Evolutionary conservation across 2,888 invertebrate genomes (phyloP).

Genomic region (Hypercompe scribonia): DNA sequence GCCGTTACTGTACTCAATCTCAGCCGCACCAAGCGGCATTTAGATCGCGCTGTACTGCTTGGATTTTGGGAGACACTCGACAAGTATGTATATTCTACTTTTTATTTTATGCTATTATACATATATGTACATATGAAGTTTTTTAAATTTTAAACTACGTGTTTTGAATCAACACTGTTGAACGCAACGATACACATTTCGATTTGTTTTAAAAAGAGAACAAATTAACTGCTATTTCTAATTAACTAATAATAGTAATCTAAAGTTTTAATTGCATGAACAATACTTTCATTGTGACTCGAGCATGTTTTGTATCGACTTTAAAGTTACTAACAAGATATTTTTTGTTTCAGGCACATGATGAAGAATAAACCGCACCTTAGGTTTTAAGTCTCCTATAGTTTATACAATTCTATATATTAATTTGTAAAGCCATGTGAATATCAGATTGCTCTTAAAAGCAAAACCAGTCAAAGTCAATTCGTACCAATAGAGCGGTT

Average conservation of each 20-base stretch:
- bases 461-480: slow-evolving; percentile 76
- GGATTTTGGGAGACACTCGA: slow-evolving; percentile 99
- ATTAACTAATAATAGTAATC: neutral
- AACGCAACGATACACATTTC: neutral
- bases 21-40: slow-evolving; percentile 97
- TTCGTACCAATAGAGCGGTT: slow-evolving; percentile 63
- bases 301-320: neutral
- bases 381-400: slow-evolving; percentile 88
- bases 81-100: slow-evolving; percentile 87
- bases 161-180: neutral
- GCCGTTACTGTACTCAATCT: slow-evolving; percentile 97
- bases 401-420: slow-evolving; percentile 68
- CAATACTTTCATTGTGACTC: neutral
- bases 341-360: slow-evolving; percentile 90
- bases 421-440: slow-evolving; percentile 72
- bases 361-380: slow-evolving; percentile 95
- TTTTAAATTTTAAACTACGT: neutral
- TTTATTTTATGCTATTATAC: neutral
- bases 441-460: slow-evolving; percentile 71
- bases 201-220: neutral
- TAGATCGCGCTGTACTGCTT: slow-evolving; percentile 98
- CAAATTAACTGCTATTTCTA: neutral
- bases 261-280: neutral
- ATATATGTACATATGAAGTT: neutral
- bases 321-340: neutral